phyloP scores from a whole-genome alignment of 2,113 vertebrate species.

The Mustela nigripes region DNA sequence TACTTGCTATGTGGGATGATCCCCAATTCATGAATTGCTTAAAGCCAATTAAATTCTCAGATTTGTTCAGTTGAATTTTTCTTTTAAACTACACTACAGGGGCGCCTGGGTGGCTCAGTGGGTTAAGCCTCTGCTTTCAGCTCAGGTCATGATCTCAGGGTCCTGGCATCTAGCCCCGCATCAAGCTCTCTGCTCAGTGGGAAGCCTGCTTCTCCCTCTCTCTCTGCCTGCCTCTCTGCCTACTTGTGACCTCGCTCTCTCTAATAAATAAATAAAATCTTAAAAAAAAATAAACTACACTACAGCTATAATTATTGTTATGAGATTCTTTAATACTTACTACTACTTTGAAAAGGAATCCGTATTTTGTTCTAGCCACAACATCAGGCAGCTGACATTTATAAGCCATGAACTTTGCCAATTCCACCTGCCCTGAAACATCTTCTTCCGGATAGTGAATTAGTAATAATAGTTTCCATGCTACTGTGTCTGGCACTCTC shows the following conservation, averaged over 20 bases:
- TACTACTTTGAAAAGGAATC: slow-evolving; percentile 37
- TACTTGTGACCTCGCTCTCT: too few relatives aligned
- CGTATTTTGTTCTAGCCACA: background rate
- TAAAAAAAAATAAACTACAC: background rate
- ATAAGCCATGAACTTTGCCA: background rate
- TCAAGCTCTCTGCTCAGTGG: too few relatives aligned
- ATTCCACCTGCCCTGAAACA: background rate
- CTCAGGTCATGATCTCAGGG: too few relatives aligned
- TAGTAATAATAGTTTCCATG: slow-evolving; percentile 1
- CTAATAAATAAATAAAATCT: too few relatives aligned
- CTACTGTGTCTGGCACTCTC: background rate
- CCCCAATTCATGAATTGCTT: background rate
- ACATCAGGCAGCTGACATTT: background rate
- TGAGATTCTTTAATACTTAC: background rate
- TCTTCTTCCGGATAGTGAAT: background rate
- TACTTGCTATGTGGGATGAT: background rate
- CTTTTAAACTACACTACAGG: background rate
- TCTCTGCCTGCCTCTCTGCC: too few relatives aligned
- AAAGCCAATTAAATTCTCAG: background rate
- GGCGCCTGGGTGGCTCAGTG: too few relatives aligned
- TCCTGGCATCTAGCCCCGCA: too few relatives aligned
- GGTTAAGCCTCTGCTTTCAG: too few relatives aligned
- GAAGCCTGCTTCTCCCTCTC: too few relatives aligned
- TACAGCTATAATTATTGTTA: background rate
- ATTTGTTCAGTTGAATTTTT: background rate